Evolutionary conservation across 1,140 invertebrate genomes (phyloP).

Genomic region (Lethocerus indicus): DNA sequence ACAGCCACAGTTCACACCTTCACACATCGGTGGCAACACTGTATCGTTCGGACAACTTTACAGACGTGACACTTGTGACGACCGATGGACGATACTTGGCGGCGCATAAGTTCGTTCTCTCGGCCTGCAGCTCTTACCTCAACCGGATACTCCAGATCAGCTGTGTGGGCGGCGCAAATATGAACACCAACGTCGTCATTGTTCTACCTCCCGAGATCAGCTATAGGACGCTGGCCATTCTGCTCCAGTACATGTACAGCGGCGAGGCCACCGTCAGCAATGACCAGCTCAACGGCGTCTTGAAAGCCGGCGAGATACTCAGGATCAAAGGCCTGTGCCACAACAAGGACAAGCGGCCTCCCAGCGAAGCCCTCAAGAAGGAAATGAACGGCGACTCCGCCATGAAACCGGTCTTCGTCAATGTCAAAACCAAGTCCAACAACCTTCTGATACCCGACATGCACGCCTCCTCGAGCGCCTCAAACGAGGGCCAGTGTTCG

Average conservation of each 20-base stretch:
- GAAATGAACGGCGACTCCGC: too few relatives aligned
- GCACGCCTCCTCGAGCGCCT: too few relatives aligned
- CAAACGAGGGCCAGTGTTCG: too few relatives aligned
- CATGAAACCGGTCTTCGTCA: too few relatives aligned
- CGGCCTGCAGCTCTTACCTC: constrained; percentile 51
- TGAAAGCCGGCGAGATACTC: constrained; percentile 60
- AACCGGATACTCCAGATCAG: constrained; percentile 33
- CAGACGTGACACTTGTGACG: constrained; percentile 67
- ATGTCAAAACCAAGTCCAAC: too few relatives aligned
- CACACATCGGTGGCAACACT: constrained; percentile 62
- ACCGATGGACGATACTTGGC: constrained; percentile 62
- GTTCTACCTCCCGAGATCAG: constrained; percentile 66
- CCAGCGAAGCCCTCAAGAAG: too few relatives aligned
- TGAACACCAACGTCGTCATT: constrained; percentile 42
- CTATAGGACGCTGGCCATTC: constrained; percentile 55
- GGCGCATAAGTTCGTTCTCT: constrained; percentile 71
- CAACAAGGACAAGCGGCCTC: constrained; percentile 7
- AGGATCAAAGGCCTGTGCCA: constrained; percentile 34
- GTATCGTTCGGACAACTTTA: constrained; percentile 60
- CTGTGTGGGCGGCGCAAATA: constrained; percentile 33
- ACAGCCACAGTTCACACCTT: constrained; percentile 59
- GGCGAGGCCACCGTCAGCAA: constrained; percentile 72
- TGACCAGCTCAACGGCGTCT: constrained; percentile 56
- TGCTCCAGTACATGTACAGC: constrained; percentile 75
- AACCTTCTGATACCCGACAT: too few relatives aligned